Evolutionary conservation across 2,797 vertebrate genomes (phyloP).

Genomic region (Lagodon rhomboides): DNA sequence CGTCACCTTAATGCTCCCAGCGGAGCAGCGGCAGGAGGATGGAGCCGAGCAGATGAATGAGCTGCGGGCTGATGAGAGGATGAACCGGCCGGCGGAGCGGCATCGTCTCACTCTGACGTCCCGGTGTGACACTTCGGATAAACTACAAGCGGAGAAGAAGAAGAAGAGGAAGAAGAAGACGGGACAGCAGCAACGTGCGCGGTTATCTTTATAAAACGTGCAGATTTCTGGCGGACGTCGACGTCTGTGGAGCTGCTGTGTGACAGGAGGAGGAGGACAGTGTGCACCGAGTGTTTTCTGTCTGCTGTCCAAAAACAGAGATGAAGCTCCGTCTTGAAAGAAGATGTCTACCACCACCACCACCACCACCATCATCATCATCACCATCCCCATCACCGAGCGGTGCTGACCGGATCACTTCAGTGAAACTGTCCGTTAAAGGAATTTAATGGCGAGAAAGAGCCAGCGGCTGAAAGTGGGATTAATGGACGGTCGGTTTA

Average conservation of each 20-base stretch:
- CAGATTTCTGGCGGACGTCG: neutral
- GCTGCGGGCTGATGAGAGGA: slow-evolving; percentile 61
- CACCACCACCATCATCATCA: neutral
- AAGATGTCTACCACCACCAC: slow-evolving; percentile 50
- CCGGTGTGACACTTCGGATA: neutral
- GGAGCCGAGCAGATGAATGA: slow-evolving; percentile 77
- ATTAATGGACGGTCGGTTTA: slow-evolving; percentile 36
- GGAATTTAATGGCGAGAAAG: slow-evolving; percentile 51
- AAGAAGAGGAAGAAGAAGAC: neutral
- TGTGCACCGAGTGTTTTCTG: slow-evolving; percentile 47
- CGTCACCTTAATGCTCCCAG: slow-evolving; percentile 78
- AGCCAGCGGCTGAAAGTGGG: slow-evolving; percentile 46
- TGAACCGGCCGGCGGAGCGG: slow-evolving; percentile 52
- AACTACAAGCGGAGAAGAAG: neutral
- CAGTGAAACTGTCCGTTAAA: slow-evolving; percentile 33
- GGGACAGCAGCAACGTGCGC: no score
- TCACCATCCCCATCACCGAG: slow-evolving; percentile 7
- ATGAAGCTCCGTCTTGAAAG: slow-evolving; percentile 50
- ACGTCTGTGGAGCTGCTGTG: slow-evolving; percentile 11
- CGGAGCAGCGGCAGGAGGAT: slow-evolving; percentile 80
- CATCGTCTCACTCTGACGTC: slow-evolving; percentile 23
- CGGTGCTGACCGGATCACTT: slow-evolving; percentile 19
- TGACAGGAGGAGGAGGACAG: slow-evolving; percentile 43
- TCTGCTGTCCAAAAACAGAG: slow-evolving; percentile 41
- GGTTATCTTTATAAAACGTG: no score